Percentiles rank a stretch among this genome's conserved stretches.
Conservation (phyloP, 2,113 vertebrate species). For the Saguinus imperator region DNA sequence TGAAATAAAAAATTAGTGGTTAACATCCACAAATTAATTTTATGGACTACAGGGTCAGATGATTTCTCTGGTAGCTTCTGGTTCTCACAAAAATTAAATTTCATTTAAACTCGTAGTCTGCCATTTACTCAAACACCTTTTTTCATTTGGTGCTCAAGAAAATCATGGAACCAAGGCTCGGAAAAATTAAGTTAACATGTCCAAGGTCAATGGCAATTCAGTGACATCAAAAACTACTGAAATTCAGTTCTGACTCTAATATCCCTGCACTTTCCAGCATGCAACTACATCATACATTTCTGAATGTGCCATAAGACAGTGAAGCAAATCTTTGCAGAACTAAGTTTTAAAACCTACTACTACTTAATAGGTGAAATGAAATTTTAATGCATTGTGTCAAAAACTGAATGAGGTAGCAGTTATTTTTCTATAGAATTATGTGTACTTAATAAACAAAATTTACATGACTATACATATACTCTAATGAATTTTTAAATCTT, state of each 20-base stretch:
- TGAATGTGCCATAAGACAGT: neutral
- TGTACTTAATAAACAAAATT: slow-evolving; percentile 22
- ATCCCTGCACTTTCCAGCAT: neutral
- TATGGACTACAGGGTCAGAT: neutral
- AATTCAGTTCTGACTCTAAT: neutral
- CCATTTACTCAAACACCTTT: neutral
- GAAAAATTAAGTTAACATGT: slow-evolving; percentile 31
- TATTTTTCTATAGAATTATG: slow-evolving; percentile 14
- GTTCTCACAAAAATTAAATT: slow-evolving; percentile 1
- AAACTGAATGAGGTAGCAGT: neutral
- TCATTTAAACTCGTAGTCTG: neutral
- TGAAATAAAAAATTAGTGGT: neutral
- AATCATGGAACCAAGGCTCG: neutral
- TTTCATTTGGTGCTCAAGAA: neutral
- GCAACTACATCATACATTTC: neutral
- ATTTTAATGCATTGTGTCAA: neutral
- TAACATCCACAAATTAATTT: neutral
- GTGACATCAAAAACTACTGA: neutral
- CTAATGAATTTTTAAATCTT: neutral
- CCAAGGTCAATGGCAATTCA: slow-evolving; percentile 15
- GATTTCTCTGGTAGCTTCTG: neutral
- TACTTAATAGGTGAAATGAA: neutral
- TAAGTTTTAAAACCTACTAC: slow-evolving; percentile 39
- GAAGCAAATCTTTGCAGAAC: slow-evolving; percentile 11
- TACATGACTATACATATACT: neutral